A percentile compares a stretch with the other conserved stretches of the same genome.
Evolutionary conservation across 2,888 invertebrate species (phyloP).

Genomic region (Clusia tigrina): DNA sequence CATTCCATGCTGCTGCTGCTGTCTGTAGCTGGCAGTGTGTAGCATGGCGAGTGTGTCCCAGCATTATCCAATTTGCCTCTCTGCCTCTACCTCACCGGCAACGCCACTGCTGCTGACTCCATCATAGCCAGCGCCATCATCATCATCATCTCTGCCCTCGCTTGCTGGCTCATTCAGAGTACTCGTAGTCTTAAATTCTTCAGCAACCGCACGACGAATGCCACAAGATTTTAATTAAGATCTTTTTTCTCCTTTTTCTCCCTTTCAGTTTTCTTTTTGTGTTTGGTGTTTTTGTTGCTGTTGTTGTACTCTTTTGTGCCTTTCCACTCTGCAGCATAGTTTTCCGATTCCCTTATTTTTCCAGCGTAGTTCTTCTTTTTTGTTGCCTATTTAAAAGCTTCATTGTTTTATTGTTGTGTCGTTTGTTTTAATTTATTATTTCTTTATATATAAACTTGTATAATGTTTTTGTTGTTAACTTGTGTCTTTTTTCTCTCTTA

Average conservation of each 20-base stretch:
- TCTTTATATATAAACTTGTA: neutral
- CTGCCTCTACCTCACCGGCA: neutral
- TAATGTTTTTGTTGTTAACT: neutral
- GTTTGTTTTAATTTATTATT: slow-evolving; percentile 12
- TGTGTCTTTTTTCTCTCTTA: slow-evolving; percentile 3
- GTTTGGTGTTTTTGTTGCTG: slow-evolving; percentile 14
- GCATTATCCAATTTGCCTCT: too few relatives aligned
- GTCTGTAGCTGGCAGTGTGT: neutral
- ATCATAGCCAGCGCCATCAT: slow-evolving; percentile 7
- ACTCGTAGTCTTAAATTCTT: neutral
- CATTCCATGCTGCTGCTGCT: neutral
- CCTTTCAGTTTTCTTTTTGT: neutral
- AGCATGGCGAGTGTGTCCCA: neutral
- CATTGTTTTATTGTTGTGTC: neutral
- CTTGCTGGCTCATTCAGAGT: neutral
- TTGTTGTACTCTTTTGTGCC: slow-evolving; percentile 28
- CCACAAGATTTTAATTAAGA: slow-evolving; percentile 32
- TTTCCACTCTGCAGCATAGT: slow-evolving; percentile 29
- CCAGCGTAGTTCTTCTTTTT: neutral
- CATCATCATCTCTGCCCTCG: neutral
- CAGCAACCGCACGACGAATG: slow-evolving; percentile 24
- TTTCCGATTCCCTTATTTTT: slow-evolving; percentile 30
- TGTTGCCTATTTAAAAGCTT: neutral
- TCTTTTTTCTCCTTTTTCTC: slow-evolving; percentile 10
- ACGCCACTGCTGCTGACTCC: neutral